A percentile compares a stretch with the other conserved stretches of the same genome.
These are phyloP conservation scores for Murina feae DNA, from an alignment of 2,113 vertebrate genomes.

Conservation along the genomic window DNA sequence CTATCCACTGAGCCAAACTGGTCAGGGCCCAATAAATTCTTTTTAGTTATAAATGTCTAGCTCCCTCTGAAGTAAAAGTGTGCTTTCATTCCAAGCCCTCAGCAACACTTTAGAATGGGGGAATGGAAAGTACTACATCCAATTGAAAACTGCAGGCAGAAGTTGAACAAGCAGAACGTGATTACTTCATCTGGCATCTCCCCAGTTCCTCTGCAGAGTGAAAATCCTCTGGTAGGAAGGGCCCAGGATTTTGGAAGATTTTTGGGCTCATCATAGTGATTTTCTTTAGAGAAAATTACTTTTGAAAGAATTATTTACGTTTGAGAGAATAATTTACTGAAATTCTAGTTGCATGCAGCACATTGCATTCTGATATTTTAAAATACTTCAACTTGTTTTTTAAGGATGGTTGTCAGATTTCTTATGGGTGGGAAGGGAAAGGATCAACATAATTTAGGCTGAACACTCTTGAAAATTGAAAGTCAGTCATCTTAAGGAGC, in stretches of 20 bases:
- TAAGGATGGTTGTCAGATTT: neutral
- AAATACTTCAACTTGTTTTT: slow-evolving; percentile 9
- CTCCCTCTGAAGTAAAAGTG: neutral
- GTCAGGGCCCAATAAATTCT: no score
- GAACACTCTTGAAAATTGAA: slow-evolving; percentile 3
- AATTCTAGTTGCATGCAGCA: neutral
- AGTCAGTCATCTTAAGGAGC: neutral
- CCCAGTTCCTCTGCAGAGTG: neutral
- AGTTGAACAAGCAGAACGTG: neutral
- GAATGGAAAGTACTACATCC: neutral
- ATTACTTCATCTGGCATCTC: slow-evolving; percentile 35
- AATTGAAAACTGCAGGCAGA: slow-evolving; percentile 28
- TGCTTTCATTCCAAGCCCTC: neutral
- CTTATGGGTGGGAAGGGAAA: neutral
- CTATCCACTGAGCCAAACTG: no score
- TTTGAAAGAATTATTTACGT: neutral
- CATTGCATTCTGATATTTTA: neutral
- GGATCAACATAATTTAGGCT: neutral
- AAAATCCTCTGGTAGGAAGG: neutral
- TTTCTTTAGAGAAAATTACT: neutral
- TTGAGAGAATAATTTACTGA: slow-evolving; percentile 16
- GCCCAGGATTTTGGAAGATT: slow-evolving; percentile 12
- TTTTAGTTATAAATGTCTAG: neutral
- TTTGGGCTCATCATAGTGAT: neutral
- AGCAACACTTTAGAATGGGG: neutral